Base-by-base conservation (phyloP, 2,888 invertebrate species). In the Dugesia japonica region DNA sequence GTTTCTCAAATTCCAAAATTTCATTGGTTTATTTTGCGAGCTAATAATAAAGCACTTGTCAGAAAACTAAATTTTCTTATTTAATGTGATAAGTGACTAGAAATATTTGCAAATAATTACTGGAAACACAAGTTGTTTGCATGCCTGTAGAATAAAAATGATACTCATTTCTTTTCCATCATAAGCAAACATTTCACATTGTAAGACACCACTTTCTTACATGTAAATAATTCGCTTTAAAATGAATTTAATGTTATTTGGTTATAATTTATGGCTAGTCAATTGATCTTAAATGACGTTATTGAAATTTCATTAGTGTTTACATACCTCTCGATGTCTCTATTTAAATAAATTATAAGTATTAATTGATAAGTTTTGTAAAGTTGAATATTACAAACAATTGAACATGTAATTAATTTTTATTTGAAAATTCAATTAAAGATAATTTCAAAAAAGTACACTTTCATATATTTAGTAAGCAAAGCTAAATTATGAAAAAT, bases 261-360 rank as follows among this genome's bases (percentile, higher is more conserved):
- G 56, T 56, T n/a, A 56, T 56, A 56, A 56, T 56, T 56, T 56
- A 56, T 56, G 56, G 56, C 56, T 56, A 23, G 56, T 56, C 56
- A 56, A 56, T 56, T 56, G 56, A 56, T 56, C 56, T 56, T 56
- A 56, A 56, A 56, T 56, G 56, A 56, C 56, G 56, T 56, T 56
- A 56, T 56, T 56, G 56, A 56, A 56, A 56, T 56, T 56, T 56
- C 56, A 56, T 56, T 56, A 56, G 56, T 56, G 56, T 56, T 56
- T 56, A 56, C 56, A 56, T 56, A 56, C 23, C 56, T 56, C 56
- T 56, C 56, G 17, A 56, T 56, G 56, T 56, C 56, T 56, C 56
- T 56, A 23, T 23, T 56, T 56, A 56, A 56, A 56, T 56, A 56
- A 56, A 56, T 56, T 56, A 56, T 4, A 56, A 56, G 56, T 56